Evolutionary conservation across 2,113 vertebrate genomes (phyloP), one percentile per base, ranked within the genome.

Genomic region (Leptosomus discolor): DNA sequence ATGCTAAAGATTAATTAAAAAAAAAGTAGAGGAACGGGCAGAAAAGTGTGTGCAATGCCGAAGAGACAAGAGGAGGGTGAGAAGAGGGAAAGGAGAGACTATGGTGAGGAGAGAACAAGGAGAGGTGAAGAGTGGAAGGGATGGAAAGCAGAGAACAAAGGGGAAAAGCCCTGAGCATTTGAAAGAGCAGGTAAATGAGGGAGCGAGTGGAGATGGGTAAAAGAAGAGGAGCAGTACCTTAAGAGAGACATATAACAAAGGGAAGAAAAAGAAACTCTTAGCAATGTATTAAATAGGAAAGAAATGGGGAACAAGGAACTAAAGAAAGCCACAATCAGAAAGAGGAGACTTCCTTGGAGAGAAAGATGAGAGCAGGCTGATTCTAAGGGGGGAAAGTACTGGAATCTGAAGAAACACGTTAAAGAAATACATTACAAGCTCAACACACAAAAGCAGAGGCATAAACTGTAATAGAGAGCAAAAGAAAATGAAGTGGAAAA

Each of bases 131-230:
- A 95, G 90, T 93, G 81, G 87, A 96, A 95, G 87, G 92, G 87
- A 79, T 82, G 90, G 96, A 95, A 95, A 90, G 87, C 77, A 29
- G 53, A 90, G 93, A 96, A 94, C 94, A 95, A 96, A 96, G 57
- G 34, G 36, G 70, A 90, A 61, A 96, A 90, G 50, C 65, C 51
- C 65, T 64, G 53, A 87, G 68, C 56, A 8, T 74, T 79, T 96
- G 88, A 97, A 95, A 97, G 57, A 95, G 77, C 92, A 82, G 69
- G 84, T 92, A 95, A 94, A 95, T 81, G 91, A 94, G 70, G 88
- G 81, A 96, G 68, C 0, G 2, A 90, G 48, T 5, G 5, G 37
- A 95, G 75, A 78, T 2, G 12, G 82, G 88, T 61, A 73, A 50
- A 69, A 74, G 82, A 88, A 90, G 92, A 93, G 88, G 54, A 84